phyloP scores from a whole-genome alignment of 2,888 invertebrate genomes.

The Poecilus cupreus region DNA sequence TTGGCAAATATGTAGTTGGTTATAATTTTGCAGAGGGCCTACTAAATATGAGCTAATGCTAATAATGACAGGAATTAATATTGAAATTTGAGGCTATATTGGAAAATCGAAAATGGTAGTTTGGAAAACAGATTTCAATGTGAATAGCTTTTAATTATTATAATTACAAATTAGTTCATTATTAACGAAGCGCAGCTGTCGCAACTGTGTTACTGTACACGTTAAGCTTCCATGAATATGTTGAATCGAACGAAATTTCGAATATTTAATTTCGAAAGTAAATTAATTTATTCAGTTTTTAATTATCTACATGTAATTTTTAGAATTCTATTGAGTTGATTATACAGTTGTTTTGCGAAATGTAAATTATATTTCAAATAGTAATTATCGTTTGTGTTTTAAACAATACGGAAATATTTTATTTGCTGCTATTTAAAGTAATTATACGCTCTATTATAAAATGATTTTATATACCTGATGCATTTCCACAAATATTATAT shows the following conservation, averaged over 20 bases:
- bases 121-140: constrained; percentile 16
- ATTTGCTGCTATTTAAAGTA: background rate
- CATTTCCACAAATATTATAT: background rate
- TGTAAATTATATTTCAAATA: constrained; percentile 14
- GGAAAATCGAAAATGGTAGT: constrained; percentile 14
- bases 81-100: background rate
- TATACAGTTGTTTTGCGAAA: constrained; percentile 17
- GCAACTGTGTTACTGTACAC: background rate
- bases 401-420: background rate
- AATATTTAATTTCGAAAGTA: constrained; percentile 35
- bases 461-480: background rate
- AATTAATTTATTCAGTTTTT: constrained; percentile 20
- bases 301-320: constrained; percentile 20
- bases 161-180: constrained; percentile 49
- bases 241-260: constrained; percentile 31
- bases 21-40: no score
- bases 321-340: background rate
- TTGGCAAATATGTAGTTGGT: no score
- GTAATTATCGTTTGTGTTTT: constrained; percentile 8
- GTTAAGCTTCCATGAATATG: background rate
- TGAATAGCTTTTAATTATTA: constrained; percentile 52
- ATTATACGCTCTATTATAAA: background rate
- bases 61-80: background rate
- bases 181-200: constrained; percentile 32
- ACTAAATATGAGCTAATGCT: background rate